Base-by-base conservation (phyloP, 2,797 vertebrate genomes). In the Protonibea diacanthus region DNA sequence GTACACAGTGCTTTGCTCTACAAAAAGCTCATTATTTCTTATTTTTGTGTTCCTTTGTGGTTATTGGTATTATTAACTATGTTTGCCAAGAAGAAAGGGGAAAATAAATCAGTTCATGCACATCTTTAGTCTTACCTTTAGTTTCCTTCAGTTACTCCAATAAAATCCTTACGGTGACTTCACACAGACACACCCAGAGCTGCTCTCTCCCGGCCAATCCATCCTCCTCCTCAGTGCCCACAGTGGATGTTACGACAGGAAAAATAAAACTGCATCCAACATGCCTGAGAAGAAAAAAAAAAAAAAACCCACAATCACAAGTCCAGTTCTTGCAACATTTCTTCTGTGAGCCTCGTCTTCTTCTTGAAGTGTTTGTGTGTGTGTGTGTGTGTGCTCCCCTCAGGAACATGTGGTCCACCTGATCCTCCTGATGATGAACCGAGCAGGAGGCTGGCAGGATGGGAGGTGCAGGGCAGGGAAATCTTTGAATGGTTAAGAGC, bases 101-200 rank as follows among this genome's bases (percentile, higher is more conserved):
- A n/a, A 49, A 70, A 15, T 57, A 3, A 33, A 57, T 48, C 1
- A 61, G 6, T 42, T 63, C 10, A 20, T 12, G 58, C 5, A 12
- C 5, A 38, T 42, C 3, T 65, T 67, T 17, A 4, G 33, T 71
- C 89, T 63, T 90, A 93, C 93, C 90, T 90, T 71, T 23, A 64
- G 3, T 78, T 76, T 80, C 42, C 69, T 70, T 77, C 5, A 76
- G 66, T 82, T 56, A 76, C 21, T 82, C 64, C 48, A 78, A 29
- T 53, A 76, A 74, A 81, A 47, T 84, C 71, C 73, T 90, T 5
- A 69, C 1, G n/a, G 47, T 71, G 81, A 82, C 75, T 63, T 80
- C 65, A 78, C 72, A 80, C 48, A 49, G 76, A 57, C 38, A 71
- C 63, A 74, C 61, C 74, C 72, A 58, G 60, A 78, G 66, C 52